A percentile compares a stretch with the other conserved stretches of the same genome.
These are phyloP conservation scores for Volucella inflata DNA, from an alignment of 2,888 invertebrate species.

Conservation along the genomic window DNA sequence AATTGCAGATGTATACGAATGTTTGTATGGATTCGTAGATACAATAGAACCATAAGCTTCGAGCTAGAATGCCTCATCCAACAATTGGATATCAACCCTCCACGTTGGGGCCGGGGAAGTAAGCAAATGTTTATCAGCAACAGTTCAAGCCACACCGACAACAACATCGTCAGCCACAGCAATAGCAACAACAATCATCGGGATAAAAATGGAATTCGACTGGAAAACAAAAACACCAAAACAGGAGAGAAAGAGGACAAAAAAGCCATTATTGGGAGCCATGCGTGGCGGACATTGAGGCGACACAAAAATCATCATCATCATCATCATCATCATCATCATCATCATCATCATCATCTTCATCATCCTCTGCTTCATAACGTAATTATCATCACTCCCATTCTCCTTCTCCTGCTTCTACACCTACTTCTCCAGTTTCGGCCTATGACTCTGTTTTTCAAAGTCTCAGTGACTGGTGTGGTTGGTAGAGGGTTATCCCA, in stretches of 20 bases:
- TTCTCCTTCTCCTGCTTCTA: constrained; percentile 6
- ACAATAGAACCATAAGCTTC: too few species aligned
- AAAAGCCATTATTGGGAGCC: constrained; percentile 72
- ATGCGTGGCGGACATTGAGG: constrained; percentile 74
- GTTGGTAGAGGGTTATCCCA: constrained; percentile 54
- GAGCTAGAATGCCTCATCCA: too few species aligned
- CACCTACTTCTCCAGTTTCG: too few species aligned
- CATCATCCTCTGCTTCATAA: constrained; percentile 29
- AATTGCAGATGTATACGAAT: too few species aligned
- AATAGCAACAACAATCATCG: constrained; percentile 30
- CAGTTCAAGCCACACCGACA: constrained; percentile 24
- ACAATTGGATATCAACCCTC: too few species aligned
- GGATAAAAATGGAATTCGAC: constrained; percentile 58
- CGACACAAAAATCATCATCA: constrained; percentile 73
- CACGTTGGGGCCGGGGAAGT: too few species aligned
- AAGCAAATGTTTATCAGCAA: constrained; percentile 19
- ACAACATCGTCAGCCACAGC: neutral
- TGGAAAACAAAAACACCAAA: constrained; percentile 25
- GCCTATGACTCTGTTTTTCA: constrained; percentile 33
- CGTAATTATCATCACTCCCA: constrained; percentile 53
- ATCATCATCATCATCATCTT: too few species aligned
- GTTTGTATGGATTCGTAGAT: too few species aligned
- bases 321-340: constrained; percentile 23
- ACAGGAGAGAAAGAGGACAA: constrained; percentile 27
- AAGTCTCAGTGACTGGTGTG: constrained; percentile 20